Evolutionary conservation across 2,888 invertebrate genomes (phyloP).

Genomic region (Callosobruchus maculatus): DNA sequence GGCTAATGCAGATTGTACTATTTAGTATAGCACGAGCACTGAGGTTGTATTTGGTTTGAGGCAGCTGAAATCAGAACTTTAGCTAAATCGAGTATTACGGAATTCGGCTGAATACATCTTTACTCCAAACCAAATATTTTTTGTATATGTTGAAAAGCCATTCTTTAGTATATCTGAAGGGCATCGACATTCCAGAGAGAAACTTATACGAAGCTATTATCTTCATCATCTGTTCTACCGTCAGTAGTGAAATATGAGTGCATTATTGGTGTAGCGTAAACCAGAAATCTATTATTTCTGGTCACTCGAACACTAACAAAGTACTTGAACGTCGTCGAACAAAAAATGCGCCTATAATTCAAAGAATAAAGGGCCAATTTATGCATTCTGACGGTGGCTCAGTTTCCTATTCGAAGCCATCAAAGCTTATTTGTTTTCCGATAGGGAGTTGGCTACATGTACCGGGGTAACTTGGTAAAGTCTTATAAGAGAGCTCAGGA

Average conservation of each 20-base stretch:
- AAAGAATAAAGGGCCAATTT: conserved; percentile 34
- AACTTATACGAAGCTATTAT: background rate
- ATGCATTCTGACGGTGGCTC: conserved; percentile 40
- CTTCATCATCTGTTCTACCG: background rate
- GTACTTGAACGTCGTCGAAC: conserved; percentile 2
- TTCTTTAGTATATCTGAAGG: background rate
- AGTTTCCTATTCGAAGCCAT: conserved; percentile 42
- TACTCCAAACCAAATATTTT: too few species aligned
- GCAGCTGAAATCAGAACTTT: too few species aligned
- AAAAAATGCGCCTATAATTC: conserved; percentile 36
- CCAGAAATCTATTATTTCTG: background rate
- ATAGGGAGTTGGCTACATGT: background rate
- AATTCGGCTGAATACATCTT: too few species aligned
- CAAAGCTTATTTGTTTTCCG: conserved; percentile 47
- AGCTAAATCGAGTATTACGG: too few species aligned
- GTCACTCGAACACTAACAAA: background rate
- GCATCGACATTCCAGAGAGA: background rate
- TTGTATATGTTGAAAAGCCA: too few species aligned
- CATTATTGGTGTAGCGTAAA: background rate
- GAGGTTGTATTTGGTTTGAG: too few species aligned
- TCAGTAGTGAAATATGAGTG: background rate
- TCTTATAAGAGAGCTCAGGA: too few species aligned
- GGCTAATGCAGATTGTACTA: too few species aligned
- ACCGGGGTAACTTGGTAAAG: background rate
- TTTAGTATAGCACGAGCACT: too few species aligned